Percentiles rank a stretch among this genome's conserved stretches.
These are phyloP conservation scores for Holothuria scabra DNA, from an alignment of 53 echinoderm and acorn worm genomes.

Conservation along the genomic window DNA sequence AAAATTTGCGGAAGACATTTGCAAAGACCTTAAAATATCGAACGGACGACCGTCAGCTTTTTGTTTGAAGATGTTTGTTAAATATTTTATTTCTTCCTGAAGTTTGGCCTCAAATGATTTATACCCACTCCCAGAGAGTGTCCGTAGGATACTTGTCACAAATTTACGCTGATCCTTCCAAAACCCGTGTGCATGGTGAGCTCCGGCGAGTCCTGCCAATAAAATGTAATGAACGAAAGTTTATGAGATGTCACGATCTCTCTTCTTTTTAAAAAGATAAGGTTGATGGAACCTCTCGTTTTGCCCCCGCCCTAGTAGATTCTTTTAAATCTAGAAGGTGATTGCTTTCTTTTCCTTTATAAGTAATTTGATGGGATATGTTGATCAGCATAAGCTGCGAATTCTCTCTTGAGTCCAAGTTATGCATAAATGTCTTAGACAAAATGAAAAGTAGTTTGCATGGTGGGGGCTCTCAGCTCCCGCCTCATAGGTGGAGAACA, in stretches of 20 bases:
- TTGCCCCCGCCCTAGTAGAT: too few species aligned
- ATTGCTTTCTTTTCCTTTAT: too few species aligned
- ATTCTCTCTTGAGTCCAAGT: too few species aligned
- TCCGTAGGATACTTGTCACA: background rate
- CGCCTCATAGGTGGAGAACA: too few species aligned
- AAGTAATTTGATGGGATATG: too few species aligned
- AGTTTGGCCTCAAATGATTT: conserved; percentile 23
- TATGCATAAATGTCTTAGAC: too few species aligned
- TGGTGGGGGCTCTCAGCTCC: too few species aligned
- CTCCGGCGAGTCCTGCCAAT: conserved; percentile 27
- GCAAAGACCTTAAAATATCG: background rate
- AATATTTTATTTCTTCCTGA: conserved; percentile 14
- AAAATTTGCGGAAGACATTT: conserved; percentile 15
- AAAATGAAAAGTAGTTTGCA: too few species aligned
- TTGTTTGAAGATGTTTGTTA: background rate
- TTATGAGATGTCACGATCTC: background rate
- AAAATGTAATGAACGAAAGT: background rate
- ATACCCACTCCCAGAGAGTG: conserved; percentile 18
- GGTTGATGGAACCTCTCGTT: background rate
- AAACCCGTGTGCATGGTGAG: conserved; percentile 36
- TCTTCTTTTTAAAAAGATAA: too few species aligned
- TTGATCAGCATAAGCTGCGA: too few species aligned
- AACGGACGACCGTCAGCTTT: background rate
- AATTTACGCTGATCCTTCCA: conserved; percentile 38
- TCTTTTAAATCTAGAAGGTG: too few species aligned